A percentile compares a stretch with the other conserved stretches of the same genome.
Evolutionary conservation across 2,797 vertebrate genomes (phyloP).

Genomic region (Mus minutoides): DNA sequence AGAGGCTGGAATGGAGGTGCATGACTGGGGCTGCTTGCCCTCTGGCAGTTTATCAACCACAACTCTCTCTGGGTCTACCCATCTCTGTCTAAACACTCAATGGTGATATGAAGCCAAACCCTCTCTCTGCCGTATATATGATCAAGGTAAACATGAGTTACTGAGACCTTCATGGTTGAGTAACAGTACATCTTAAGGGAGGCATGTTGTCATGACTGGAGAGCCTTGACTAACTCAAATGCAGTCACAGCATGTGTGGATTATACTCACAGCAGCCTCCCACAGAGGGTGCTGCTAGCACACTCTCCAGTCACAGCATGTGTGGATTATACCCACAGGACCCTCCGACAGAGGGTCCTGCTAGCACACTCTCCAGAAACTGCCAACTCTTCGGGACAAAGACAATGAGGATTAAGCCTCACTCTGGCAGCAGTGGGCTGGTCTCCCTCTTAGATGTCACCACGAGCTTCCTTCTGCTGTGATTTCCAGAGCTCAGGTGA

Average conservation of each 20-base stretch:
- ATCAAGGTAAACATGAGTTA: neutral
- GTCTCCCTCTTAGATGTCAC: neutral
- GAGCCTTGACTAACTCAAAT: neutral
- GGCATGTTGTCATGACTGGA: neutral
- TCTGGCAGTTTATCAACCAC: neutral
- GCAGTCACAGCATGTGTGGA: neutral
- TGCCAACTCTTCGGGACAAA: neutral
- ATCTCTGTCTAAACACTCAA: neutral
- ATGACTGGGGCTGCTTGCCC: neutral
- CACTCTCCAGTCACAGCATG: neutral
- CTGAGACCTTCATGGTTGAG: neutral
- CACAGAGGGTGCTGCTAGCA: neutral
- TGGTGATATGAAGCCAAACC: neutral
- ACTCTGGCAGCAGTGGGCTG: neutral
- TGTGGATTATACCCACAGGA: neutral
- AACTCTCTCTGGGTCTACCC: neutral
- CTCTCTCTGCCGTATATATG: neutral
- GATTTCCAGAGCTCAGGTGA: conserved; percentile 11
- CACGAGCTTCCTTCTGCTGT: neutral
- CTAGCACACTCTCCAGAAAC: neutral
- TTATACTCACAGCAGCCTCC: neutral
- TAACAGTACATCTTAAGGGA: neutral
- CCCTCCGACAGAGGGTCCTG: neutral
- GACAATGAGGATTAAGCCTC: neutral
- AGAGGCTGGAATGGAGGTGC: neutral